Evolutionary conservation across 2,797 vertebrate genomes (phyloP).

Genomic region (Brotula barbata): DNA sequence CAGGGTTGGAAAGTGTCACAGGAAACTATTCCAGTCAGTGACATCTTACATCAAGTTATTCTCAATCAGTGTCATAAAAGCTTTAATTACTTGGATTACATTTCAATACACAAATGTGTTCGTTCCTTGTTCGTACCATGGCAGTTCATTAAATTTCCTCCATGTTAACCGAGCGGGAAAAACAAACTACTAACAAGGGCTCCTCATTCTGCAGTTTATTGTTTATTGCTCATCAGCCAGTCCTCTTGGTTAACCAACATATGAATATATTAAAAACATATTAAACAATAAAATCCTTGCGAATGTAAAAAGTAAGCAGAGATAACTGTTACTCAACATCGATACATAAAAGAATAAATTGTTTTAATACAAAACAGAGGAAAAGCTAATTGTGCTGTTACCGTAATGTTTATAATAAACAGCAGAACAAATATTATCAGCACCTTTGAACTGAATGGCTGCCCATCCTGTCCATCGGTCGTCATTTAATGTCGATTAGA

Average conservation of each 20-base stretch:
- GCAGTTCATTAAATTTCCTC: not conserved
- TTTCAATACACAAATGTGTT: conserved; percentile 50
- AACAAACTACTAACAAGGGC: not conserved
- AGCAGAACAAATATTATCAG: not conserved
- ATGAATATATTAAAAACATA: too few species aligned
- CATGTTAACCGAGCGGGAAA: not conserved
- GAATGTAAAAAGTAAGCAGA: too few species aligned
- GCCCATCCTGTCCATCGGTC: too few species aligned
- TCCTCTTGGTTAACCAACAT: too few species aligned
- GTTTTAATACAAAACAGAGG: too few species aligned
- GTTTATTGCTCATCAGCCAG: too few species aligned
- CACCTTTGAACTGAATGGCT: too few species aligned
- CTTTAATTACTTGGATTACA: conserved; percentile 47
- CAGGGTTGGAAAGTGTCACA: conserved; percentile 59
- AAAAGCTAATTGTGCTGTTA: not conserved
- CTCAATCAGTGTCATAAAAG: conserved; percentile 51
- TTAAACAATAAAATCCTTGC: too few species aligned
- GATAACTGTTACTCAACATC: too few species aligned
- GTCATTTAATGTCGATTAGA: not conserved
- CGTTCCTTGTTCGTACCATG: conserved; percentile 19
- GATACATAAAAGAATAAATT: too few species aligned
- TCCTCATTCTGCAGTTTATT: too few species aligned
- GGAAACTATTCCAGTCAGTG: conserved; percentile 61
- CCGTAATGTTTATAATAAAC: not conserved
- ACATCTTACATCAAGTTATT: conserved; percentile 60